Evolutionary conservation across 2,113 vertebrate genomes (phyloP).

Genomic region (Coracopsis vasa): DNA sequence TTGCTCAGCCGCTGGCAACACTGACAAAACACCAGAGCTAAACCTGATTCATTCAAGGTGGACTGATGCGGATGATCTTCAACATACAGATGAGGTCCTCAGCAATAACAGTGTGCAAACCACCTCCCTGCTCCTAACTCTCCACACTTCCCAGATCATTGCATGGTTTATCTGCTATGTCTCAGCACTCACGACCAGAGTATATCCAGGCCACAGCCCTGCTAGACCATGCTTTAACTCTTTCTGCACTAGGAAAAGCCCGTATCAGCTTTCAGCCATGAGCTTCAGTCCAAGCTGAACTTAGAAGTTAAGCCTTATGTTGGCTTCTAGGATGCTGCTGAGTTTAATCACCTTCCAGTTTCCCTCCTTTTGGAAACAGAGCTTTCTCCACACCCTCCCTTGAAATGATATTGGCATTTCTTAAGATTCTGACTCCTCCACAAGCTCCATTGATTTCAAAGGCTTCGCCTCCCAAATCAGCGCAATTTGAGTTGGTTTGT

Average conservation of each 20-base stretch:
- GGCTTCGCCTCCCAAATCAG: background rate
- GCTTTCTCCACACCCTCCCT: background rate
- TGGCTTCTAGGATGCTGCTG: background rate
- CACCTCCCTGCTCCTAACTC: background rate
- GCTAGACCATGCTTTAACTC: background rate
- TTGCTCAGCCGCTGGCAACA: background rate
- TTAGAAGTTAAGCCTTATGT: background rate
- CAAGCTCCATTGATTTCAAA: background rate
- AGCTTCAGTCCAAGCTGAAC: background rate
- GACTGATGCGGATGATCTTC: background rate
- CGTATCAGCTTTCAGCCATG: background rate
- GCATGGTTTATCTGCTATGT: background rate
- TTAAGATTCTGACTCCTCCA: background rate
- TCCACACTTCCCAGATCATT: background rate
- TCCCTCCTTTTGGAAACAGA: slow-evolving; percentile 7
- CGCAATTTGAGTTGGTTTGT: slow-evolving; percentile 40
- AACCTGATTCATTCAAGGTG: background rate
- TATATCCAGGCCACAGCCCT: background rate
- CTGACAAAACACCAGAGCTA: background rate
- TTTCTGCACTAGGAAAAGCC: slow-evolving; percentile 21
- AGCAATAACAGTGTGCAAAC: background rate
- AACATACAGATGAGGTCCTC: background rate
- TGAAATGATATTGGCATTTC: slow-evolving; percentile 33
- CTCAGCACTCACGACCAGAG: background rate
- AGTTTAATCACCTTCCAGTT: background rate